These are phyloP conservation scores for Agonopterix arenella DNA, from an alignment of 2,888 invertebrate genomes.

Conservation along the genomic window DNA sequence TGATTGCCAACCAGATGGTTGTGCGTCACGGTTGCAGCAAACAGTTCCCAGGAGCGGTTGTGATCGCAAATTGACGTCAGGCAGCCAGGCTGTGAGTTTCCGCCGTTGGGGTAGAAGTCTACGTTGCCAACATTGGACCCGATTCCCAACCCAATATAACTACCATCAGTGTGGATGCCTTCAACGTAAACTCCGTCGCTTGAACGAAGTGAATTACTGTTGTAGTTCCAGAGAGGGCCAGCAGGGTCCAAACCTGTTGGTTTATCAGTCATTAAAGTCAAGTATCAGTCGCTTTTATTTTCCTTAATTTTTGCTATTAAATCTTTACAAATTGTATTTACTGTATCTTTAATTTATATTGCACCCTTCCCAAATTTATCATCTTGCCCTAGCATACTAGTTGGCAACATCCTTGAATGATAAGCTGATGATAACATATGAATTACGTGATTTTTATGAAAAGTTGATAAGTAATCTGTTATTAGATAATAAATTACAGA, in stretches of 20 bases:
- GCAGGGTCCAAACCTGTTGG: slow-evolving; percentile 35
- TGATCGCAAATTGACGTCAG: slow-evolving; percentile 29
- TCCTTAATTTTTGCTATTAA: neutral
- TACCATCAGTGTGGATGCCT: slow-evolving; percentile 44
- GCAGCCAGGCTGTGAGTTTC: slow-evolving; percentile 36
- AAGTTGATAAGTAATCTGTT: no score
- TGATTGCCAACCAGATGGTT: slow-evolving; percentile 26
- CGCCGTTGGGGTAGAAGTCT: slow-evolving; percentile 75
- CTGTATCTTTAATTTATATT: no score
- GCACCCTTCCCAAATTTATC: no score
- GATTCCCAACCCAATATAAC: slow-evolving; percentile 52
- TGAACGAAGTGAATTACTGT: slow-evolving; percentile 14
- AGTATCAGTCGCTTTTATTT: neutral
- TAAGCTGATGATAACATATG: no score
- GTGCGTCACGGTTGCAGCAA: slow-evolving; percentile 29
- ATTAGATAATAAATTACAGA: no score
- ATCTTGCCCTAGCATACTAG: no score
- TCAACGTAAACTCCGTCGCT: slow-evolving; percentile 41
- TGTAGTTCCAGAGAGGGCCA: slow-evolving; percentile 29
- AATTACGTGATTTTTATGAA: no score
- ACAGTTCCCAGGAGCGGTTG: slow-evolving; percentile 34
- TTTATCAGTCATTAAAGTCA: neutral
- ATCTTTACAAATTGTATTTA: no score
- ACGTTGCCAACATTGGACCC: slow-evolving; percentile 58
- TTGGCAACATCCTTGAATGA: no score